phyloP scores from a whole-genome alignment of 2,797 vertebrate species.

The Tympanoctomys barrerae region DNA sequence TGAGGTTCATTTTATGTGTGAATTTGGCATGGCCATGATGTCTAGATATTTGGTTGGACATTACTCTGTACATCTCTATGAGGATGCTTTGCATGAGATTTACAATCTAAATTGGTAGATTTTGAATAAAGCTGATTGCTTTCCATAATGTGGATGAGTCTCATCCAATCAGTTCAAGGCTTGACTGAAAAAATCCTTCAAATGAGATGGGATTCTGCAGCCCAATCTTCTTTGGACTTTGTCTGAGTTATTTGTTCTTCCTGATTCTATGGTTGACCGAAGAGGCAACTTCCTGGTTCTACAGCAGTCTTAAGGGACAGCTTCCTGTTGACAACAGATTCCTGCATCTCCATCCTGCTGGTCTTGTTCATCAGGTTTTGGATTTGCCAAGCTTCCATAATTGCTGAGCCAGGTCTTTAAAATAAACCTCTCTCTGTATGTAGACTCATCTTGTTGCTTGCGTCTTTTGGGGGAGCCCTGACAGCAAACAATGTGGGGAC shows the following conservation, averaged over 20 bases:
- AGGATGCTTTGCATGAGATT: not conserved
- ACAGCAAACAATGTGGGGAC: not conserved
- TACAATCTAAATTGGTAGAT: not conserved
- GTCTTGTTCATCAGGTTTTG: not conserved
- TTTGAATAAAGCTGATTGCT: slow-evolving; percentile 25
- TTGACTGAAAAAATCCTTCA: not conserved
- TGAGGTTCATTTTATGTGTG: not conserved
- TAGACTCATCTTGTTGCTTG: not conserved
- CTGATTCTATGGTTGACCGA: not conserved
- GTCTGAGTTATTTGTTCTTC: not conserved
- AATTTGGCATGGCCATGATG: not conserved
- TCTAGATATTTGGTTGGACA: not conserved
- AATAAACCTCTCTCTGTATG: slow-evolving; percentile 18
- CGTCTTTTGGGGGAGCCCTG: not conserved
- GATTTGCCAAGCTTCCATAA: not conserved
- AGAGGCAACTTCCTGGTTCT: not conserved
- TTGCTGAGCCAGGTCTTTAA: not conserved
- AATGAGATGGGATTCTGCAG: not conserved
- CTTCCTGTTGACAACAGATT: not conserved
- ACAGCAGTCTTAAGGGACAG: not conserved
- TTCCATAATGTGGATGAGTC: not conserved
- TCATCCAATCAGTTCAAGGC: not conserved
- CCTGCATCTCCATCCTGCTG: not conserved
- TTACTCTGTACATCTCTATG: not conserved
- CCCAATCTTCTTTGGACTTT: not conserved